Evolutionary conservation across 1,140 invertebrate genomes (phyloP).

Genomic region (Orussus abietinus): DNA sequence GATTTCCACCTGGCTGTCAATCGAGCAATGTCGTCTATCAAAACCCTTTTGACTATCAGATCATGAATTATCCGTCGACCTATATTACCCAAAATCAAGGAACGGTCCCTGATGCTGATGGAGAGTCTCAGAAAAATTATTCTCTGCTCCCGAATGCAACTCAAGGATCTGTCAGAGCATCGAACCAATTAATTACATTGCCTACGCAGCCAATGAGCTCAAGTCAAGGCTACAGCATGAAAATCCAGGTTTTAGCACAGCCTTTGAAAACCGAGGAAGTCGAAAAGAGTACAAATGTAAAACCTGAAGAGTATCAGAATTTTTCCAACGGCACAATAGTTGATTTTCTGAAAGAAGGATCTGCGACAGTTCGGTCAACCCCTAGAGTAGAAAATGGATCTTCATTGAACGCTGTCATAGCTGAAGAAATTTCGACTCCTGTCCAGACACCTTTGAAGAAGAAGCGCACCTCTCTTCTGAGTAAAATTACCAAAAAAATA

Average conservation of each 20-base stretch:
- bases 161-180: background rate
- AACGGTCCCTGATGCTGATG: no score
- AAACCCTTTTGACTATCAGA: no score
- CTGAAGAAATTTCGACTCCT: background rate
- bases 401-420: background rate
- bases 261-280: background rate
- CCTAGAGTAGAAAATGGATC: slow-evolving; percentile 1
- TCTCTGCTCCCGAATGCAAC: no score
- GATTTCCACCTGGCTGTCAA: no score
- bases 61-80: no score
- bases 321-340: background rate
- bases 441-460: background rate
- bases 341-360: background rate
- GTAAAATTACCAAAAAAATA: background rate
- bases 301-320: background rate
- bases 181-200: slow-evolving; percentile 9
- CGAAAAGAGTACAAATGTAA: background rate
- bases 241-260: slow-evolving; percentile 7
- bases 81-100: no score
- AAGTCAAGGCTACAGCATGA: slow-evolving; percentile 8
- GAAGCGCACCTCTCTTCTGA: background rate
- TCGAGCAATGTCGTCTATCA: no score
- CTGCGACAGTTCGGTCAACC: background rate
- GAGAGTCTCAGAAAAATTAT: no score
- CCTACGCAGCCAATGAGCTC: slow-evolving; percentile 6